A percentile compares a stretch with the other conserved stretches of the same genome.
phyloP scores from a whole-genome alignment of 2,888 invertebrate species.

The Eilema caniola region DNA sequence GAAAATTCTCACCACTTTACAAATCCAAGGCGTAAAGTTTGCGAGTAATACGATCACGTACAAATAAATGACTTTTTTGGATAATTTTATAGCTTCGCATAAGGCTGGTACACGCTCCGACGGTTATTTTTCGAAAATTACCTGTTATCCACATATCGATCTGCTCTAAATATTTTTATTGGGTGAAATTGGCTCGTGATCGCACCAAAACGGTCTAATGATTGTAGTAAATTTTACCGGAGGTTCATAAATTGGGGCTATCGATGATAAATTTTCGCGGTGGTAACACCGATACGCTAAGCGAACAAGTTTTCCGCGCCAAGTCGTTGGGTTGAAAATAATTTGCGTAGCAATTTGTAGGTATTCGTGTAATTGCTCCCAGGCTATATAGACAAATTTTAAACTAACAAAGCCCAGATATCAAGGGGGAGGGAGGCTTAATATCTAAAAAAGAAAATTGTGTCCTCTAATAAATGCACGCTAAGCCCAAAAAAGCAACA shows the following conservation, averaged over 20 bases:
- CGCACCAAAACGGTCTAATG: constrained; percentile 54
- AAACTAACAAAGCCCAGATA: no score
- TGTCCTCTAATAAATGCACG: no score
- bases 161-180: constrained; percentile 47
- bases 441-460: no score
- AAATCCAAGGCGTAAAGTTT: constrained; percentile 23
- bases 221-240: constrained; percentile 49
- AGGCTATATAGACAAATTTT: constrained; percentile 28
- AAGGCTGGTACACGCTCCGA: constrained; percentile 28
- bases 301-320: constrained; percentile 61
- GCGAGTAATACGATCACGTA: constrained; percentile 36
- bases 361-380: constrained; percentile 50
- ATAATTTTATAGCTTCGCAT: constrained; percentile 41
- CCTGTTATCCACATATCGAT: constrained; percentile 44
- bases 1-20: constrained; percentile 22
- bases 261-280: constrained; percentile 68
- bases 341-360: constrained; percentile 66
- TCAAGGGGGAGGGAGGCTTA: no score
- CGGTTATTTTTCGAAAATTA: constrained; percentile 42
- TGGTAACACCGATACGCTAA: constrained; percentile 58
- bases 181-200: constrained; percentile 51
- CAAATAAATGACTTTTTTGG: constrained; percentile 43
- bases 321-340: constrained; percentile 65
- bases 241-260: constrained; percentile 62
- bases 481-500: no score